Percentiles rank a stretch among this genome's conserved stretches.
Conservation (phyloP, 2,888 invertebrate species). For the Alsophila aescularia region DNA sequence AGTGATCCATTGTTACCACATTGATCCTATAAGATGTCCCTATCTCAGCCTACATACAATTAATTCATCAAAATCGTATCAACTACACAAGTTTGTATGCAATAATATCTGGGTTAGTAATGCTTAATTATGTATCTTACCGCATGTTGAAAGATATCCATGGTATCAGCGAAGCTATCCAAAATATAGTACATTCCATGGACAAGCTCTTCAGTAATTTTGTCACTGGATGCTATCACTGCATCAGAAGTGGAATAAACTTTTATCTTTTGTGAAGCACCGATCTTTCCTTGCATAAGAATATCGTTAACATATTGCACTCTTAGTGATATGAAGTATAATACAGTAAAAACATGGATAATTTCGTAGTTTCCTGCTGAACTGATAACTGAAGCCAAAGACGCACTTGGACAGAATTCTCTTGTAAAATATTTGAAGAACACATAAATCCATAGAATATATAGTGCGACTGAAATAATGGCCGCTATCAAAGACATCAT, state of each 20-base stretch:
- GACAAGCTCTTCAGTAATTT: slow-evolving; percentile 39
- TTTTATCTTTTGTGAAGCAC: slow-evolving; percentile 7
- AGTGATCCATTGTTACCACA: too few species aligned
- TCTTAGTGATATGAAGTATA: slow-evolving; percentile 48
- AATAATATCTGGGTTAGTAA: too few species aligned
- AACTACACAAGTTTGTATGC: too few species aligned
- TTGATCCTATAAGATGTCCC: too few species aligned
- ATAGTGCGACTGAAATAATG: slow-evolving; percentile 10
- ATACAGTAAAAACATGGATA: slow-evolving; percentile 44
- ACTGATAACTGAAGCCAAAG: slow-evolving; percentile 37
- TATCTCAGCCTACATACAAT: too few species aligned
- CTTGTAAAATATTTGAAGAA: slow-evolving; percentile 43
- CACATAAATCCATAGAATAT: slow-evolving; percentile 34
- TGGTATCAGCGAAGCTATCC: slow-evolving; percentile 51
- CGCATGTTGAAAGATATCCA: slow-evolving; percentile 52
- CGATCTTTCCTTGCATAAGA: slow-evolving; percentile 37
- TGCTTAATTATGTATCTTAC: slow-evolving; percentile 41
- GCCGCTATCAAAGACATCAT: slow-evolving; percentile 22
- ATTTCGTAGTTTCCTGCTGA: slow-evolving; percentile 48
- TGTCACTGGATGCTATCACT: slow-evolving; percentile 5
- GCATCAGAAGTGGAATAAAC: slow-evolving; percentile 8
- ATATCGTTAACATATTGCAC: slow-evolving; percentile 50
- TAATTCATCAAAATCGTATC: too few species aligned
- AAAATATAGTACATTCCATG: slow-evolving; percentile 49
- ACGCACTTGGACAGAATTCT: slow-evolving; percentile 41